Conservation (phyloP, 2,888 invertebrate genomes). For the Drosophila flavopinicola region DNA sequence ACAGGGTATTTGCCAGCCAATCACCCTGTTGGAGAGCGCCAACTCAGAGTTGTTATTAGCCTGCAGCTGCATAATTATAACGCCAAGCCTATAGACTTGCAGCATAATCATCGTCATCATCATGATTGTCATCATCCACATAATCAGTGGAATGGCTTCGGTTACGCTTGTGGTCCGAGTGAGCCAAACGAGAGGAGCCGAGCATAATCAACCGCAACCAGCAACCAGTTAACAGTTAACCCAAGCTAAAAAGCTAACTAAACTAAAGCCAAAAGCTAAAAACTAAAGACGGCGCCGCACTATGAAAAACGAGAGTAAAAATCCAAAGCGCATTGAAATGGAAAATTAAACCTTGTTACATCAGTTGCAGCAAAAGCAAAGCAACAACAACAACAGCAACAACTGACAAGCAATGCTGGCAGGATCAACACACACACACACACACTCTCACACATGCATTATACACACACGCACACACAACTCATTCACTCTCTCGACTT, state of each 20-base stretch:
- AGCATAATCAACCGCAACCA: constrained; percentile 81
- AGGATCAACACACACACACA: constrained; percentile 55
- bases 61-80: constrained; percentile 64
- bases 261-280: constrained; percentile 23
- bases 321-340: constrained; percentile 82
- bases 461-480: constrained; percentile 26
- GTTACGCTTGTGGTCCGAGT: constrained; percentile 65
- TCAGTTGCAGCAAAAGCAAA: constrained; percentile 71
- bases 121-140: constrained; percentile 46
- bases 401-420: constrained; percentile 58
- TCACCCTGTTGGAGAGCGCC: constrained; percentile 2
- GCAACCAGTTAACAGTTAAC: constrained; percentile 52
- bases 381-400: constrained; percentile 46
- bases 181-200: constrained; percentile 30
- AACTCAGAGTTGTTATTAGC: constrained; percentile 48
- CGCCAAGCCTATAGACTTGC: constrained; percentile 42
- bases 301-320: constrained; percentile 81
- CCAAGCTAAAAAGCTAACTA: constrained; percentile 21
- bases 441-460: constrained; percentile 4
- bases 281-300: constrained; percentile 50
- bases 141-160: constrained; percentile 60
- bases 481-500: constrained; percentile 46
- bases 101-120: constrained; percentile 10
- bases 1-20: constrained; percentile 8
- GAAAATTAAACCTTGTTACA: constrained; percentile 84